These are phyloP conservation scores for Ginglymostoma cirratum DNA, from an alignment of 2,113 vertebrate species.

Conservation along the genomic window DNA sequence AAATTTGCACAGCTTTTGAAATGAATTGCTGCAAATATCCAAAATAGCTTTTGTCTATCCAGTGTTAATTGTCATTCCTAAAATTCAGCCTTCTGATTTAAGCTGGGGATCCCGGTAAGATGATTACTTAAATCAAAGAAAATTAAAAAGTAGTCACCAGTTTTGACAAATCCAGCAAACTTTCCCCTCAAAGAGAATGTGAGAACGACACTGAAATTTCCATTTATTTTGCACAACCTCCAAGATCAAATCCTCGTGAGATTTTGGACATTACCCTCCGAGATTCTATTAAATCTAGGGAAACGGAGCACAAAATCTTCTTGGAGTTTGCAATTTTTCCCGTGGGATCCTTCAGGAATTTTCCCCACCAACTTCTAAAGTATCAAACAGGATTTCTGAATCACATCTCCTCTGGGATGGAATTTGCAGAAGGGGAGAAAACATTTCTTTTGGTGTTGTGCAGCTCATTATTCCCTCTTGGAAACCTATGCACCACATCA, in stretches of 20 bases:
- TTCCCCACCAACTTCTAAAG: not conserved
- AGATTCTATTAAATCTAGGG: conserved; percentile 22
- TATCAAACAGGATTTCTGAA: conserved; percentile 23
- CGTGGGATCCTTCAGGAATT: not conserved
- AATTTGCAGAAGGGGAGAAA: not conserved
- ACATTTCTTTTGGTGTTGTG: not conserved
- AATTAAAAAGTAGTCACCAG: not conserved
- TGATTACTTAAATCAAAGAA: not conserved
- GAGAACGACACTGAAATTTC: not conserved
- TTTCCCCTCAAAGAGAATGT: not conserved
- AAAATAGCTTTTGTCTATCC: not conserved
- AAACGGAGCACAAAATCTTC: conserved; percentile 16
- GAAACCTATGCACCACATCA: not conserved
- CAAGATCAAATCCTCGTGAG: not conserved
- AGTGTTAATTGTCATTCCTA: not conserved
- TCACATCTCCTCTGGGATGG: conserved; percentile 11
- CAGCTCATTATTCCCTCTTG: not conserved
- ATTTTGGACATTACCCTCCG: not conserved
- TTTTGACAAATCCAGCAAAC: not conserved
- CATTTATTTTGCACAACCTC: conserved; percentile 1
- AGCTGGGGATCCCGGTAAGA: not conserved
- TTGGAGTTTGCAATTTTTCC: conserved; percentile 31
- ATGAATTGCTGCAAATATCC: not conserved
- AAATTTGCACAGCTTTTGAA: not conserved
- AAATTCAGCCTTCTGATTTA: conserved; percentile 2